A percentile compares a stretch with the other conserved stretches of the same genome.
These are phyloP conservation scores for Anneissia japonica DNA, from an alignment of 35 echinoderm and acorn worm species.

Conservation along the genomic window DNA sequence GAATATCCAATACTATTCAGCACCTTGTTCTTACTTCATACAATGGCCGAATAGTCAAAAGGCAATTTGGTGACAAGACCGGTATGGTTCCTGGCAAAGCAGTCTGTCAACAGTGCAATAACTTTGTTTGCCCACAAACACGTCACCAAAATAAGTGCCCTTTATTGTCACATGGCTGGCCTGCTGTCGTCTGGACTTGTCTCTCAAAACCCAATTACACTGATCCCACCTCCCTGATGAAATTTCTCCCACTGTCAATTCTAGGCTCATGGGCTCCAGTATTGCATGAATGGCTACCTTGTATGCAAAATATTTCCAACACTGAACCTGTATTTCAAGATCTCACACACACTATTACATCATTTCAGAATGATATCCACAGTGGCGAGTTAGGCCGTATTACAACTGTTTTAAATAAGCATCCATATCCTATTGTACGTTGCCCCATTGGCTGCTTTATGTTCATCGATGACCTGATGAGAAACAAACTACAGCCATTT, in stretches of 20 bases:
- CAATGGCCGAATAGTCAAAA: constrained; percentile 3
- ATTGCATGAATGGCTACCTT: neutral
- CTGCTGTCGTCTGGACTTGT: too few relatives aligned
- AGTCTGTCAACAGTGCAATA: neutral
- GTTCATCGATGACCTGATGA: constrained; percentile 10
- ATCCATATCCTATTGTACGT: neutral
- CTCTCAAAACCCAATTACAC: too few relatives aligned
- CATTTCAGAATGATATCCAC: neutral
- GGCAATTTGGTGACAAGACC: neutral
- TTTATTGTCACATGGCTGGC: neutral
- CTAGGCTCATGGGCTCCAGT: neutral
- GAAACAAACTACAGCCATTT: neutral
- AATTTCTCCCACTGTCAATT: neutral
- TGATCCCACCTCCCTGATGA: too few relatives aligned
- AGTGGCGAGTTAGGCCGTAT: neutral
- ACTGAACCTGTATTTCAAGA: neutral
- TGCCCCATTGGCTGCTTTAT: constrained; percentile 17
- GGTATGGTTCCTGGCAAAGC: neutral
- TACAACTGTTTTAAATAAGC: neutral
- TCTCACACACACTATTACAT: neutral
- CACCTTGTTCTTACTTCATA: neutral
- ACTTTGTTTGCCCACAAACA: constrained; percentile 1
- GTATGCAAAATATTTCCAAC: neutral
- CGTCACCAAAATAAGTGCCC: neutral
- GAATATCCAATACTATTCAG: neutral